Evolutionary conservation across 2,113 vertebrate species (phyloP).

Genomic region (Callospermophilus lateralis): DNA sequence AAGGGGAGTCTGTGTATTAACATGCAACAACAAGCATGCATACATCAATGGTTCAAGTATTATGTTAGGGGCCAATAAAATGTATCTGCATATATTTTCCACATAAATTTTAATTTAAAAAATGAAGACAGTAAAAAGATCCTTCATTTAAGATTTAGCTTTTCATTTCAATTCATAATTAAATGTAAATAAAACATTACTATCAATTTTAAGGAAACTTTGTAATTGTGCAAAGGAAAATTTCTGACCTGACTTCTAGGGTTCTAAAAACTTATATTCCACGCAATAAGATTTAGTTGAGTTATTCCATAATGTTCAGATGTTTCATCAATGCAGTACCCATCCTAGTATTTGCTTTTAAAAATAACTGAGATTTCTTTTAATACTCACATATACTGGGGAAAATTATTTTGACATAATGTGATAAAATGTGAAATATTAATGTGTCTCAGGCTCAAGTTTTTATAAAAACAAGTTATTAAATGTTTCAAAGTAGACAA

Average conservation of each 20-base stretch:
- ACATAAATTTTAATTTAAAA: conserved; percentile 81
- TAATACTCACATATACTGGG: conserved; percentile 38
- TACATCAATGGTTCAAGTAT: conserved; percentile 85
- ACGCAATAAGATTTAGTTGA: conserved; percentile 69
- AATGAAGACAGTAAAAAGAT: conserved; percentile 65
- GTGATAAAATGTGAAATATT: conserved; percentile 67
- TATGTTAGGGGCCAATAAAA: conserved; percentile 86
- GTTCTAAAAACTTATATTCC: conserved; percentile 57
- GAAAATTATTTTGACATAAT: conserved; percentile 49
- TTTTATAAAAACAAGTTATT: conserved; percentile 55
- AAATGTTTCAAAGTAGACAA: conserved; percentile 58
- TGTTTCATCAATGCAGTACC: conserved; percentile 52
- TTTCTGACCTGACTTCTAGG: conserved; percentile 66
- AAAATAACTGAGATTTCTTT: conserved; percentile 60
- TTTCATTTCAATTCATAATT: conserved; percentile 74
- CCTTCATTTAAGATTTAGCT: conserved; percentile 68
- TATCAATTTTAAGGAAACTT: conserved; percentile 67
- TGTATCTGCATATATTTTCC: conserved; percentile 82
- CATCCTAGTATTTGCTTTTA: conserved; percentile 55
- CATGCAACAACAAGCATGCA: conserved; percentile 90
- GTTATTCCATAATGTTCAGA: conserved; percentile 62
- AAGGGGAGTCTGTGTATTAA: conserved; percentile 83
- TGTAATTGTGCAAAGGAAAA: conserved; percentile 76
- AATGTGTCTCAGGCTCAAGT: conserved; percentile 70
- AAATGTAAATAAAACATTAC: conserved; percentile 76